A percentile compares a stretch with the other conserved stretches of the same genome.
Conservation (phyloP, 2,797 vertebrate species). For the Dicrostonyx torquatus region DNA sequence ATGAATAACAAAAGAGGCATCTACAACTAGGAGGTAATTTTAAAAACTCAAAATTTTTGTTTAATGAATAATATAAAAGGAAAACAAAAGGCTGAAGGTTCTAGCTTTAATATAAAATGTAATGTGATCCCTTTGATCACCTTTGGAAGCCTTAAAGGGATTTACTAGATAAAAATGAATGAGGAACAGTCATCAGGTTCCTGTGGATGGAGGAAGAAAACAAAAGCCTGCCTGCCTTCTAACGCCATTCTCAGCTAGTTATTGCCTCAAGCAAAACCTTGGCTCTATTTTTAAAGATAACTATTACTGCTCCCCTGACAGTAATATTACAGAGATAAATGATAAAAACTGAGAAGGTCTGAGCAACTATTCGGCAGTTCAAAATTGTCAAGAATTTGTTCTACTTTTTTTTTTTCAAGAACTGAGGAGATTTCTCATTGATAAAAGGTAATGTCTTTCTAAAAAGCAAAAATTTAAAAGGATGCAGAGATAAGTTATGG, state of each 20-base stretch:
- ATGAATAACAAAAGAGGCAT: not conserved
- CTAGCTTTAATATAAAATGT: not conserved
- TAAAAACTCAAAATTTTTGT: not conserved
- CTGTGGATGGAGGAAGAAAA: not conserved
- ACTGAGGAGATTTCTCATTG: not conserved
- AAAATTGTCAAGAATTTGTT: not conserved
- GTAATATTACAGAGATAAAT: not conserved
- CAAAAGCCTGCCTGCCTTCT: not conserved
- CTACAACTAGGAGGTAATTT: not conserved
- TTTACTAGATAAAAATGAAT: not conserved
- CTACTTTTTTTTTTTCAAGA: slow-evolving; percentile 47
- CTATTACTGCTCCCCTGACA: not conserved
- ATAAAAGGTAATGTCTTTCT: not conserved
- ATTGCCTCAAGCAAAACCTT: not conserved
- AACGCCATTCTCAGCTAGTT: not conserved
- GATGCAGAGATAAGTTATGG: not conserved
- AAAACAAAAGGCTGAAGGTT: not conserved
- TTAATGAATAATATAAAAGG: not conserved
- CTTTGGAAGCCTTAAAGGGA: not conserved
- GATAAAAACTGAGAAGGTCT: not conserved
- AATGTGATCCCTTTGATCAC: not conserved
- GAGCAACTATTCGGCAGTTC: not conserved
- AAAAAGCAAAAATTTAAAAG: not conserved
- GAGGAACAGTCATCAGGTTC: not conserved
- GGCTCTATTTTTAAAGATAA: slow-evolving; percentile 30